Conservation (phyloP, 2,888 invertebrate species). For the Limenitis arthemis region DNA sequence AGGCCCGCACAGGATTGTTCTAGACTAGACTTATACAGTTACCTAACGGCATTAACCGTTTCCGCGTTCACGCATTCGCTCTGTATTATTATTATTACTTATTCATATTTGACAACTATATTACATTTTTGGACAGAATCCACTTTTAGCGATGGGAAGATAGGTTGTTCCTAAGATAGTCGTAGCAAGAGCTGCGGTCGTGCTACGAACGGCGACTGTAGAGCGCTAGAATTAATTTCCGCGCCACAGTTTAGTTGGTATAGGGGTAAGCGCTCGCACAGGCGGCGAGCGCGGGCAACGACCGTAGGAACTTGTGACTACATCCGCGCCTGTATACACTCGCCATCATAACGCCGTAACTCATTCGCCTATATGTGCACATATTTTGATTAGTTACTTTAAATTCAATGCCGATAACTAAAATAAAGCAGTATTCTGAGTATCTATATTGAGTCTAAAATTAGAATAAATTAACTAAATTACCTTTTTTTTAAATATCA, state of each 20-base stretch:
- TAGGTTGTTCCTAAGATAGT: too few relatives aligned
- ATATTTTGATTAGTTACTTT: conserved; percentile 28
- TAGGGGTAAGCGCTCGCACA: conserved; percentile 52
- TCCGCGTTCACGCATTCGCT: conserved; percentile 57
- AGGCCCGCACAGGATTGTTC: conserved; percentile 57
- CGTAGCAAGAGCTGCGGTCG: conserved; percentile 1
- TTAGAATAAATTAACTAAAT: too few relatives aligned
- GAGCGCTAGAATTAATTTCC: conserved; percentile 29
- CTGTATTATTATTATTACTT: conserved; percentile 44
- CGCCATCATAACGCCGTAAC: conserved; percentile 46
- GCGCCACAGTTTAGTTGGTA: conserved; percentile 56
- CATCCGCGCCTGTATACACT: conserved; percentile 40
- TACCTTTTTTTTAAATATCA: too few relatives aligned
- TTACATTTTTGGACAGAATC: conserved; percentile 5
- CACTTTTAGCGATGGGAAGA: too few relatives aligned
- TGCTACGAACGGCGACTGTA: conserved; percentile 13
- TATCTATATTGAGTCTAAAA: conserved; percentile 45
- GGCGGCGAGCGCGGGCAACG: conserved; percentile 64
- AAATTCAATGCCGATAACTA: too few relatives aligned
- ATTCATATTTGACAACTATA: conserved; percentile 27
- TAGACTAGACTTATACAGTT: conserved; percentile 64
- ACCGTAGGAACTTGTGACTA: conserved; percentile 71
- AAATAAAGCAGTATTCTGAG: conserved; percentile 38
- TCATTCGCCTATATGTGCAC: conserved; percentile 26
- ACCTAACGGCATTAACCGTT: conserved; percentile 62